Evolutionary conservation across 2,888 invertebrate genomes (phyloP).

Genomic region (Parnassius smintheus): DNA sequence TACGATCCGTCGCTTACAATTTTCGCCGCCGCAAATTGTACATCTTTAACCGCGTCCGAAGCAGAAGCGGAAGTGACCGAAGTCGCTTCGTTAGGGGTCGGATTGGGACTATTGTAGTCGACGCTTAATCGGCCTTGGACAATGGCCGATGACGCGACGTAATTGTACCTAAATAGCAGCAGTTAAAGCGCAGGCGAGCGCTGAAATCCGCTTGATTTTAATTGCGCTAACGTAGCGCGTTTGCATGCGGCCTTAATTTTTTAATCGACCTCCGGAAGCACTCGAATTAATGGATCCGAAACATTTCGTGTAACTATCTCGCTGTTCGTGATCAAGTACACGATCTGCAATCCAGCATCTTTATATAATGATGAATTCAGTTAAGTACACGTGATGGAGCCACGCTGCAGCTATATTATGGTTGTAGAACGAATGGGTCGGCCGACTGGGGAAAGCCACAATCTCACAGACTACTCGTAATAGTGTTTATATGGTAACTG

Average conservation of each 20-base stretch:
- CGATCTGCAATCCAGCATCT: neutral
- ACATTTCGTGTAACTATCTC: constrained; percentile 21
- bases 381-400: neutral
- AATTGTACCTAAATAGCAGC: constrained; percentile 75
- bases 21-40: constrained; percentile 74
- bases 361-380: neutral
- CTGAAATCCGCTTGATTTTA: constrained; percentile 58
- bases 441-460: too few relatives aligned
- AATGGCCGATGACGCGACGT: constrained; percentile 72
- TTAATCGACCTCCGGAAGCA: constrained; percentile 25
- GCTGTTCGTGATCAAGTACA: constrained; percentile 19
- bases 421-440: too few relatives aligned
- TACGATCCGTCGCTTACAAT: constrained; percentile 49
- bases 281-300: constrained; percentile 24
- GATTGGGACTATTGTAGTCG: constrained; percentile 71
- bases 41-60: constrained; percentile 68
- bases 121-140: constrained; percentile 68
- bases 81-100: constrained; percentile 76
- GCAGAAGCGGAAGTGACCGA: constrained; percentile 68
- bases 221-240: constrained; percentile 39
- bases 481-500: too few relatives aligned
- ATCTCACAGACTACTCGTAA: too few relatives aligned
- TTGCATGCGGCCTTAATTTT: constrained; percentile 25
- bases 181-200: constrained; percentile 50
- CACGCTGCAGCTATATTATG: too few relatives aligned